Evolutionary conservation across 2,888 invertebrate genomes (phyloP), one percentile per base, ranked within the genome.

Genomic region (Alloscopus bannaensis): DNA sequence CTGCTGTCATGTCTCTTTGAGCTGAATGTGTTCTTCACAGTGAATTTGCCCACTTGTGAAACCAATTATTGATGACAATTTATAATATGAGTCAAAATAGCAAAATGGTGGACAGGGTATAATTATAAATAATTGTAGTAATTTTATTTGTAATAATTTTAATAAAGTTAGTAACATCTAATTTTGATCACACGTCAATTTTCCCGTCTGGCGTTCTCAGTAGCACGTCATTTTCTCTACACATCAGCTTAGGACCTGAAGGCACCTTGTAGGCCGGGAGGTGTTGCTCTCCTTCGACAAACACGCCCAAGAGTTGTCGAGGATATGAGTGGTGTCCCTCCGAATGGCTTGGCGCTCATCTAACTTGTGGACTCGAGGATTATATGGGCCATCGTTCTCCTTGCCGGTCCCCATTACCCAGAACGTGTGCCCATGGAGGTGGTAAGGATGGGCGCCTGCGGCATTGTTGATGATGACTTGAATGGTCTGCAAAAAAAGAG

Each of bases 1-100:
- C 92, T 95, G 69, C 91, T 97, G 85, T 95, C 96, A 70, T 95
- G 95, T 83, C 91, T 97, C 86, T 96, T 96, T 87, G 97, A 97
- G 90, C 91, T 96, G 87, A 97, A 97, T 89, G 94, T 95, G 84
- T 96, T 97, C 92, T 96, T 95, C 90, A 93, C 93, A 87, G 95
- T 96, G 86, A 96, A 96, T 90, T 91, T 94, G 86, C 95, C 95
- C 86, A 94, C 95, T 81, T 96, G 96, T 89, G 89, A 65, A 24
- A 71, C 50, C 26, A 62, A 62, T 8, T 52, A n/a, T n/a, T n/a
- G n/a, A n/a, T n/a, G n/a, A n/a, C n/a, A n/a, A n/a, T n/a, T n/a
- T n/a, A n/a, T n/a, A n/a, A n/a, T n/a, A n/a, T n/a, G n/a, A n/a
- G n/a, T n/a, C n/a, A n/a, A n/a, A n/a, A n/a, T n/a, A n/a, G n/a